Conservation (phyloP, 2,113 vertebrate genomes). For the Perca schrenkii region DNA sequence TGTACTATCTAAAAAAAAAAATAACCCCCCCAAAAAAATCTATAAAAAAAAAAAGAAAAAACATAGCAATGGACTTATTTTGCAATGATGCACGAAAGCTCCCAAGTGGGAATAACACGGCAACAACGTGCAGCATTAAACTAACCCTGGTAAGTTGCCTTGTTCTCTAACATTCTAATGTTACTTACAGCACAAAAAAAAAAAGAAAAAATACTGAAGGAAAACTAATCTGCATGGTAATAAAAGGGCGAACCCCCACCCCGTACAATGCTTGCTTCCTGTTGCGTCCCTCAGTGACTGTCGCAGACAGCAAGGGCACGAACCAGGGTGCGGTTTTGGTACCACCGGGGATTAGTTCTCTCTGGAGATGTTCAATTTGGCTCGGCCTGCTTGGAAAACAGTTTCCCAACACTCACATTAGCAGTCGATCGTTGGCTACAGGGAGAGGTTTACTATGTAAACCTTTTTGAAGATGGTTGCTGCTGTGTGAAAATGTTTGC, state of each 20-base stretch:
- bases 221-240: constrained; percentile 46
- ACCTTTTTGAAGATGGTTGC: constrained; percentile 46
- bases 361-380: constrained; percentile 59
- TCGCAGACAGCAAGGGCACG: constrained; percentile 52
- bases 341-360: constrained; percentile 41
- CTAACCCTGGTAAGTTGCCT: not conserved
- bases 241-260: constrained; percentile 37
- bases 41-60: too few species aligned
- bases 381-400: constrained; percentile 52
- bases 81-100: not conserved
- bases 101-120: not conserved
- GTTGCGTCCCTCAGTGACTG: constrained; percentile 51
- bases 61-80: not conserved
- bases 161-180: not conserved
- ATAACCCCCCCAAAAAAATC: too few species aligned
- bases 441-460: constrained; percentile 58
- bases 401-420: constrained; percentile 64
- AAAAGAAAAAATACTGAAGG: not conserved
- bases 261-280: constrained; percentile 59
- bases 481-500: constrained; percentile 70
- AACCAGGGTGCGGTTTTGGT: constrained; percentile 54
- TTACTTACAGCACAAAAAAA: not conserved
- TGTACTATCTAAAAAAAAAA: too few species aligned
- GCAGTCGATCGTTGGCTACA: constrained; percentile 44
- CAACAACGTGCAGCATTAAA: not conserved